Evolutionary conservation across 2,797 vertebrate genomes (phyloP), one percentile per base, ranked within the genome.

Genomic region (Ibycter americanus): DNA sequence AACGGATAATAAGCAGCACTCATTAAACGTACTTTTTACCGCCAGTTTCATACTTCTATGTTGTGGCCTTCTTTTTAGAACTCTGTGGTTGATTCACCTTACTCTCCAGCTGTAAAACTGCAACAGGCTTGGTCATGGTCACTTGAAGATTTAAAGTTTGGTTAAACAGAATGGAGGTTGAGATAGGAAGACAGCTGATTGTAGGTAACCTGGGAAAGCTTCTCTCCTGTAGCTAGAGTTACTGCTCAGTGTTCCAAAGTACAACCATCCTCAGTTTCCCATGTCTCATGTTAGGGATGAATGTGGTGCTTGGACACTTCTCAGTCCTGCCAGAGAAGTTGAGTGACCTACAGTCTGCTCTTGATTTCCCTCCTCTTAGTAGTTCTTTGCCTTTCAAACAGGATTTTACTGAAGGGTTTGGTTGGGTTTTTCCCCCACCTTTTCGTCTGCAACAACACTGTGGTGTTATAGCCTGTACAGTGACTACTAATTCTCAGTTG

Each of bases 401-500:
- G 55, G 42, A 36, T 89, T 87, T 83, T 65, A 62, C 22, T 76
- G 9, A 66, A 77, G 22, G 8, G 11, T 58, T 85, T 82, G 9
- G 11, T 6, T 74, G 6, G 5, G 0, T 0, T 22, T 52, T 44
- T 72, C 59, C 25, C 25, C 68, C 4, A 26, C 11, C 17, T 86
- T 83, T 58, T 67, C 11, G 59, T 52, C 72, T 74, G 40, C 12
- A 74, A 9, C 12, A 34, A 11, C 47, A 16, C 34, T 73, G 5
- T 65, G 63, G 23, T 80, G 21, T 63, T 78, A 49, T 11, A 63
- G 10, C 20, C 31, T 78, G 11, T 52, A 18, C 36, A 42, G 12
- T 63, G 12, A 34, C 65, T 80, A 29, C 11, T 54, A 23, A 55
- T 70, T 67, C 27, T 73, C 20, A 55, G 6, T 6, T 85, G 40